These are phyloP conservation scores for Nesospiza acunhae DNA, from an alignment of 2,113 vertebrate genomes.

Conservation along the genomic window DNA sequence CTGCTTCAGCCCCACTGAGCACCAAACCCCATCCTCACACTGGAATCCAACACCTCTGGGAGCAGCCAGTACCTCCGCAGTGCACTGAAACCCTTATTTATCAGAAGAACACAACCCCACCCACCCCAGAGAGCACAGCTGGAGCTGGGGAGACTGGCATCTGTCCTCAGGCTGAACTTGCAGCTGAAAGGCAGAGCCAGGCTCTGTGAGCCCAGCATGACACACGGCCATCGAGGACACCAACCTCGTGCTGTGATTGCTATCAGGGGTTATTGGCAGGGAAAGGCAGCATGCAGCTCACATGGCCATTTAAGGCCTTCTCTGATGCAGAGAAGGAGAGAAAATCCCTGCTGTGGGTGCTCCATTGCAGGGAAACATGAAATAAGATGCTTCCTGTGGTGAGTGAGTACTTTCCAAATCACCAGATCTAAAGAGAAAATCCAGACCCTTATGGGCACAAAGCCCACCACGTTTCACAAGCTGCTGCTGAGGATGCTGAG, in stretches of 20 bases:
- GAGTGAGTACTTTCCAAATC: background rate
- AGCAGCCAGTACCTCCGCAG: background rate
- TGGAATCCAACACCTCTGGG: background rate
- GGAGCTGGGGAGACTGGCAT: background rate
- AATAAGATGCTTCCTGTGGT: background rate
- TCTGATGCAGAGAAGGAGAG: background rate
- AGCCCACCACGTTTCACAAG: background rate
- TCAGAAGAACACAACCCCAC: fast-evolving
- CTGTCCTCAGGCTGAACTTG: background rate
- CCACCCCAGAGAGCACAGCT: background rate
- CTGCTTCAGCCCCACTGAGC: background rate
- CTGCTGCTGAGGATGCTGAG: background rate
- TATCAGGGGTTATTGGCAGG: background rate
- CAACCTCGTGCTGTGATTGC: background rate
- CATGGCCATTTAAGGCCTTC: background rate
- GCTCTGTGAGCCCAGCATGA: background rate
- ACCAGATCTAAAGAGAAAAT: background rate
- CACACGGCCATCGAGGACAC: background rate
- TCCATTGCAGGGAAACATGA: background rate
- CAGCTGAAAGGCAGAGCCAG: background rate
- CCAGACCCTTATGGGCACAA: background rate
- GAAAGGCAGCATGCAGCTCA: background rate
- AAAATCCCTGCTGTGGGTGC: background rate
- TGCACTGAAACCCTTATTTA: background rate
- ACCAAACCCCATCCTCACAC: fast-evolving